These are phyloP conservation scores for Dicycla oo DNA, from an alignment of 2,888 invertebrate genomes.

Conservation along the genomic window DNA sequence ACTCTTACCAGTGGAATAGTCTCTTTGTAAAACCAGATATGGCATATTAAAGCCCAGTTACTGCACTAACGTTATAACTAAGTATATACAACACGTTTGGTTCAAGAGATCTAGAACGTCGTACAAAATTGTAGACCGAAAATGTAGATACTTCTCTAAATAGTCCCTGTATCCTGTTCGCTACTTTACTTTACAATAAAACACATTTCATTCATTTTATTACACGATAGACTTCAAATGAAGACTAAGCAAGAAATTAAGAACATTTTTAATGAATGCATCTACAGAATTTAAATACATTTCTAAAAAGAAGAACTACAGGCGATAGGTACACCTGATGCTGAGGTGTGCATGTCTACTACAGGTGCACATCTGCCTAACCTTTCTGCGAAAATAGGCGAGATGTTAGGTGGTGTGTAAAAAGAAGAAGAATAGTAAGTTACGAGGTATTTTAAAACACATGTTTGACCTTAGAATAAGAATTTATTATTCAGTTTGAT, in stretches of 20 bases:
- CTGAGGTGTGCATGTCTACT: too few relatives aligned
- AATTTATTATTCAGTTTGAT: background rate
- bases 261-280: background rate
- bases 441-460: too few relatives aligned
- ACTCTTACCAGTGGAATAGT: too few relatives aligned
- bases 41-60: constrained; percentile 8
- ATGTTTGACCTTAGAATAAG: too few relatives aligned
- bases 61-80: constrained; percentile 41
- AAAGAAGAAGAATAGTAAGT: too few relatives aligned
- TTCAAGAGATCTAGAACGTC: constrained; percentile 74
- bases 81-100: constrained; percentile 65
- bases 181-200: constrained; percentile 65
- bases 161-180: constrained; percentile 85
- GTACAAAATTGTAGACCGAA: constrained; percentile 78
- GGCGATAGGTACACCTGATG: too few relatives aligned
- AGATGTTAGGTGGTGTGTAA: too few relatives aligned
- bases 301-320: background rate
- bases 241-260: background rate
- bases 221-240: constrained; percentile 13
- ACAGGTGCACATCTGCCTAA: too few relatives aligned
- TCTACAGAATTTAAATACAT: background rate
- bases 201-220: constrained; percentile 48
- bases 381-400: too few relatives aligned
- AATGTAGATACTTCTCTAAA: constrained; percentile 76
- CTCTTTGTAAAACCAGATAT: background rate